Conservation (phyloP, 2,888 invertebrate genomes). For the Eristalis arbustorum region DNA sequence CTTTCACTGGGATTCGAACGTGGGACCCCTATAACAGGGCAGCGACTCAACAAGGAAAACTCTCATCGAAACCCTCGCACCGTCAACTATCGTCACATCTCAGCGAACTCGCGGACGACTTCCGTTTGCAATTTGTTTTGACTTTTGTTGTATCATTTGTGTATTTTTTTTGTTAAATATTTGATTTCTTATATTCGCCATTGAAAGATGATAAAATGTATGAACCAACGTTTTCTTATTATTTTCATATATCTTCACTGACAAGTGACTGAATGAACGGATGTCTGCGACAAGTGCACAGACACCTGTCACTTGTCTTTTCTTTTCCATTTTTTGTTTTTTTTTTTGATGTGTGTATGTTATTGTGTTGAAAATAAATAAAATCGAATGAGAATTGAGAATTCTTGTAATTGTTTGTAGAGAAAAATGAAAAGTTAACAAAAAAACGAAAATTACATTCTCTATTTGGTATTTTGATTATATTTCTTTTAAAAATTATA, state of each 20-base stretch:
- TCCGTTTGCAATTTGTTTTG: slow-evolving; percentile 42
- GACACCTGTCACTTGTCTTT: slow-evolving; percentile 32
- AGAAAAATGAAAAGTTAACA: neutral
- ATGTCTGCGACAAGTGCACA: neutral
- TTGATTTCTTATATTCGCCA: slow-evolving; percentile 13
- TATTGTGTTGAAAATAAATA: slow-evolving; percentile 5
- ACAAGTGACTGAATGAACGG: slow-evolving; percentile 18
- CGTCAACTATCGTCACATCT: neutral
- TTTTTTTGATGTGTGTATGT: slow-evolving; percentile 7
- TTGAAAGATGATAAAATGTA: slow-evolving; percentile 67
- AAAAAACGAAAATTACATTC: slow-evolving; percentile 45
- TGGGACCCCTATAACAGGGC: too few species aligned
- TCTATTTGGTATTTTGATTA: slow-evolving; percentile 69
- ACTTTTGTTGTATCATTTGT: neutral
- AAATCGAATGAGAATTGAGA: slow-evolving; percentile 5
- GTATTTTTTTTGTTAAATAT: neutral
- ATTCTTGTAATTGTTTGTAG: slow-evolving; percentile 37
- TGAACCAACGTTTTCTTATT: slow-evolving; percentile 57
- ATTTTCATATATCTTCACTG: slow-evolving; percentile 54
- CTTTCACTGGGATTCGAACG: too few species aligned
- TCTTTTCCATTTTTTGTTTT: slow-evolving; percentile 12
- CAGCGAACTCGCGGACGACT: neutral
- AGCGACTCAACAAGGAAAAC: neutral
- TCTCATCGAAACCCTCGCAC: neutral
- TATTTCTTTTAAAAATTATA: slow-evolving; percentile 68